Evolutionary conservation across 2,888 invertebrate genomes (phyloP).

Genomic region (Sinelater perroti): DNA sequence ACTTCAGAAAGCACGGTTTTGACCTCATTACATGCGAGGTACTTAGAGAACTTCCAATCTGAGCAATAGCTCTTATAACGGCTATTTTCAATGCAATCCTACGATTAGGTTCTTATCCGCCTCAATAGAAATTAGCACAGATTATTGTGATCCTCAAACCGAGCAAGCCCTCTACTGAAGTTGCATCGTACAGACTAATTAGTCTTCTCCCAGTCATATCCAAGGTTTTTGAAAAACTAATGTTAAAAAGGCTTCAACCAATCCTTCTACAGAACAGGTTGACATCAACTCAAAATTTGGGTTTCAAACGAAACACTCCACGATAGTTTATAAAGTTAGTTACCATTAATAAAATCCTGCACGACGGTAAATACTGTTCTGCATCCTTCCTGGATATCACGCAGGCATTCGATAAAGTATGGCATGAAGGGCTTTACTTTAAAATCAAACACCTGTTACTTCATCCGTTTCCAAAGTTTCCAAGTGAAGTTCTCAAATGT

Average conservation of each 20-base stretch:
- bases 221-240: not conserved
- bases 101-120: not conserved
- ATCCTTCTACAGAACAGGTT: not conserved
- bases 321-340: too few relatives aligned
- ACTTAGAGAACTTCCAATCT: not conserved
- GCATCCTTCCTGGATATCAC: not conserved
- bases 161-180: not conserved
- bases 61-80: not conserved
- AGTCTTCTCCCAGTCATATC: too few relatives aligned
- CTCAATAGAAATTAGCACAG: not conserved
- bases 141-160: not conserved
- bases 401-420: not conserved
- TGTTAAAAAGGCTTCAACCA: not conserved
- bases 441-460: too few relatives aligned
- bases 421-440: too few relatives aligned
- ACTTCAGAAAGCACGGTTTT: too few relatives aligned
- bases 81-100: too few relatives aligned
- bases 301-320: too few relatives aligned
- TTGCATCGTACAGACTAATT: constrained; percentile 2
- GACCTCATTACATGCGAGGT: not conserved
- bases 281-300: too few relatives aligned
- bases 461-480: too few relatives aligned
- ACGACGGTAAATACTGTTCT: too few relatives aligned
- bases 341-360: too few relatives aligned
- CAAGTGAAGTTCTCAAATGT: too few relatives aligned